Conservation (phyloP, 2,888 invertebrate genomes). For the Pteria penguin region DNA sequence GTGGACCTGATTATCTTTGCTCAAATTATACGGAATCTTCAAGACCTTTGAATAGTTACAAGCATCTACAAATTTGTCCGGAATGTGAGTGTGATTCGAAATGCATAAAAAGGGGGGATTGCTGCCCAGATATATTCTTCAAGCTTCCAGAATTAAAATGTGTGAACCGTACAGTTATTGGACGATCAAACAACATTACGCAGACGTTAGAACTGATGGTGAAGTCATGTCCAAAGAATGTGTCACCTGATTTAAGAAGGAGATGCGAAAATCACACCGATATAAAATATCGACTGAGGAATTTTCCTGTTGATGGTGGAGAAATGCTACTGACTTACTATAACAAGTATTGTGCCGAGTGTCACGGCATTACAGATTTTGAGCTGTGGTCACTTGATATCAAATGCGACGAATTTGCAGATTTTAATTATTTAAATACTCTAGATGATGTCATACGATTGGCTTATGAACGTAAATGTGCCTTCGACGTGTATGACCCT, state of each 20-base stretch:
- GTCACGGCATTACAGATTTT: not conserved
- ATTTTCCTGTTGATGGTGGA: not conserved
- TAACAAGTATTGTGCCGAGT: not conserved
- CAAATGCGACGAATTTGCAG: not conserved
- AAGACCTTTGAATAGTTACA: not conserved
- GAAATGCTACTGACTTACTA: not conserved
- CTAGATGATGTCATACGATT: not conserved
- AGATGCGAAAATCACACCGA: not conserved
- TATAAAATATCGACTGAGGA: not conserved
- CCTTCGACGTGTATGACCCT: not conserved
- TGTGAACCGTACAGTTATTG: not conserved
- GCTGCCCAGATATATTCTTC: constrained; percentile 7
- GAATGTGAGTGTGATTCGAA: not conserved
- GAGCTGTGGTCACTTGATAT: not conserved
- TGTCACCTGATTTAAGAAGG: not conserved
- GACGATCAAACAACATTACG: not conserved
- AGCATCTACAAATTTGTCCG: not conserved
- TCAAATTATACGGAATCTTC: not conserved
- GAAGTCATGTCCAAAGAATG: not conserved
- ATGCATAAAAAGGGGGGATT: not conserved
- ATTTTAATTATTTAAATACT: not conserved
- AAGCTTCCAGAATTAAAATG: not conserved
- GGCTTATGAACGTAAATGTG: not conserved
- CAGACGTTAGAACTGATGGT: not conserved
- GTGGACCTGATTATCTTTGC: constrained; percentile 3